Evolutionary conservation across 1,140 invertebrate species (phyloP).

Genomic region (Pseudobourletiella spinata): DNA sequence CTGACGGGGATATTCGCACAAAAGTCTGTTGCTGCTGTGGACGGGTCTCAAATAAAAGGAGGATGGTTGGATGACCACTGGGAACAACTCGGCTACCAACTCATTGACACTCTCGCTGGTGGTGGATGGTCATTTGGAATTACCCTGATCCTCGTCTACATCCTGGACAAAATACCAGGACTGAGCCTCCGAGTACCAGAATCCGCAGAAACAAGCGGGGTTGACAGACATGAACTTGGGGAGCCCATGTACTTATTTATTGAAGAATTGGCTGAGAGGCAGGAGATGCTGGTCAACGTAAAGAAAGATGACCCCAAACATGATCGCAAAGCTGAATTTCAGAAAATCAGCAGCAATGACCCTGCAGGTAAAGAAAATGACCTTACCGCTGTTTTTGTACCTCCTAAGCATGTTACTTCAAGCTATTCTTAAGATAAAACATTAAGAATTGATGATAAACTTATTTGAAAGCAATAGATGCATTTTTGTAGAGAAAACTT

Average conservation of each 20-base stretch:
- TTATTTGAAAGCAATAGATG: too few relatives aligned
- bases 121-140: slow-evolving; percentile 25
- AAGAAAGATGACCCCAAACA: too few relatives aligned
- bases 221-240: slow-evolving; percentile 29
- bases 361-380: too few relatives aligned
- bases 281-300: too few relatives aligned
- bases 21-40: slow-evolving; percentile 27
- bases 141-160: slow-evolving; percentile 23
- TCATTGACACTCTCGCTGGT: slow-evolving; percentile 25
- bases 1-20: slow-evolving; percentile 28
- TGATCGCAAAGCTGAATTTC: too few relatives aligned
- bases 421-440: too few relatives aligned
- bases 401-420: too few relatives aligned
- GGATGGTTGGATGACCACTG: slow-evolving; percentile 32
- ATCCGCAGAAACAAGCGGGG: slow-evolving; percentile 20
- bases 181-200: slow-evolving; percentile 18
- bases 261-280: too few relatives aligned
- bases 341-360: too few relatives aligned
- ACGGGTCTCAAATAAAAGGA: slow-evolving; percentile 25
- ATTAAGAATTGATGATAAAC: too few relatives aligned
- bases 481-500: too few relatives aligned
- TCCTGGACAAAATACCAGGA: slow-evolving; percentile 32
- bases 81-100: slow-evolving; percentile 23
- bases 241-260: slow-evolving; percentile 18
- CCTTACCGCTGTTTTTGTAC: too few relatives aligned